Percentiles rank a stretch among this genome's conserved stretches.
phyloP scores from a whole-genome alignment of 2,888 invertebrate species.

The Torymus aiolomorphi region DNA sequence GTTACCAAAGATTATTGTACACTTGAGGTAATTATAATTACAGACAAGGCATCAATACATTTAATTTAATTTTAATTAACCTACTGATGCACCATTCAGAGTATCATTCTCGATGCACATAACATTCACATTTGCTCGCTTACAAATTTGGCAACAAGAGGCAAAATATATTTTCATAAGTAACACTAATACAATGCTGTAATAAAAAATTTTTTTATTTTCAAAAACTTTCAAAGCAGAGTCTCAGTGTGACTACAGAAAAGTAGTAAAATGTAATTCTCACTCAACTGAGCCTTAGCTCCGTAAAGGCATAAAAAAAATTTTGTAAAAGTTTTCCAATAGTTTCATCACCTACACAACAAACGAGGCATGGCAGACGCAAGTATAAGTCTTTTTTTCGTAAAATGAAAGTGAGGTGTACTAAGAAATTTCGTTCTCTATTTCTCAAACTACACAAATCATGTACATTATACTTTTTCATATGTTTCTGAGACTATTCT shows the following conservation, averaged over 20 bases:
- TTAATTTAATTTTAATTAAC: constrained; percentile 33
- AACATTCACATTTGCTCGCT: constrained; percentile 33
- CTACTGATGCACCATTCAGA: constrained; percentile 36
- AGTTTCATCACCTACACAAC: constrained; percentile 4
- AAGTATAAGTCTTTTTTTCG: constrained; percentile 7
- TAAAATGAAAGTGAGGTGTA: neutral
- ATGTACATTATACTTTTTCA: constrained; percentile 16
- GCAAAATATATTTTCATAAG: constrained; percentile 39
- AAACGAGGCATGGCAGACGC: constrained; percentile 26
- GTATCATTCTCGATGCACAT: constrained; percentile 31
- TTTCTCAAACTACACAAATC: constrained; percentile 4
- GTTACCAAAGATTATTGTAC: constrained; percentile 46
- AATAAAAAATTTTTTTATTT: constrained; percentile 15
- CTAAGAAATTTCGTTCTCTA: constrained; percentile 5
- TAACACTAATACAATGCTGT: constrained; percentile 14
- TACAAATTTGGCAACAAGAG: constrained; percentile 38
- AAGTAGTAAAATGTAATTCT: constrained; percentile 35
- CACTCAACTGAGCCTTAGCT: constrained; percentile 25
- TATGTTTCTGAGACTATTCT: neutral
- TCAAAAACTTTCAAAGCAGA: constrained; percentile 28
- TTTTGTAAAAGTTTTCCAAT: constrained; percentile 33
- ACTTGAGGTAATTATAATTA: constrained; percentile 41
- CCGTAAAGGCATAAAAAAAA: constrained; percentile 50
- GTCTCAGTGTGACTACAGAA: constrained; percentile 39
- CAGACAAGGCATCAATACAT: constrained; percentile 43